phyloP scores from a whole-genome alignment of 1,140 invertebrate genomes.

The Acyrthosiphon pisum region DNA sequence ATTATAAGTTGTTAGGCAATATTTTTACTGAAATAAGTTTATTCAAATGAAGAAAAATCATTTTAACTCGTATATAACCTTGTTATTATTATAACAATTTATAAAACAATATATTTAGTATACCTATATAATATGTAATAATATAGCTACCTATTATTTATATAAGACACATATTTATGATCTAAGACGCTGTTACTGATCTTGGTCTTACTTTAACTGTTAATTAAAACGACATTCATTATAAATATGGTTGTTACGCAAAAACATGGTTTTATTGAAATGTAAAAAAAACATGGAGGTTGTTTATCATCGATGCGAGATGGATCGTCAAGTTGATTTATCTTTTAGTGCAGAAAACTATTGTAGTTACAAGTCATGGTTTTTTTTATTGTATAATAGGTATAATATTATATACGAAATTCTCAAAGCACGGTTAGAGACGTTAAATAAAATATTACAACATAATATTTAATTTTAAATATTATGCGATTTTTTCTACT shows the following conservation, averaged over 20 bases:
- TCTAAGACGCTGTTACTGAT: not conserved
- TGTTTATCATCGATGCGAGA: constrained; percentile 8
- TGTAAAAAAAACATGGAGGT: not conserved
- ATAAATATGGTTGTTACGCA: constrained; percentile 21
- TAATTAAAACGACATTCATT: constrained; percentile 12
- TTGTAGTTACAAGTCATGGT: not conserved
- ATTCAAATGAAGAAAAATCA: not conserved
- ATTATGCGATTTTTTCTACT: not conserved
- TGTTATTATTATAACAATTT: not conserved
- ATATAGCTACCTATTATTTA: not conserved
- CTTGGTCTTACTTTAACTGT: not conserved
- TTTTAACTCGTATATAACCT: not conserved
- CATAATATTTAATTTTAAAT: not conserved
- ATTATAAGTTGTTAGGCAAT: not conserved
- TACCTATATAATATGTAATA: too few relatives aligned
- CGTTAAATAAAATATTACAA: not conserved
- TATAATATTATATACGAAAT: not conserved
- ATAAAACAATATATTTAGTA: not conserved
- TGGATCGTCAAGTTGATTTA: constrained; percentile 43
- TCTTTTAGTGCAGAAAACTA: constrained; percentile 5
- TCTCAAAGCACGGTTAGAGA: not conserved
- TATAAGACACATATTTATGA: not conserved
- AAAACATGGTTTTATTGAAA: constrained; percentile 16
- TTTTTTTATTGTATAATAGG: not conserved
- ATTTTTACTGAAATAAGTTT: not conserved